Evolutionary conservation across 2,113 vertebrate genomes (phyloP).

Genomic region (Bostrychus sinensis): DNA sequence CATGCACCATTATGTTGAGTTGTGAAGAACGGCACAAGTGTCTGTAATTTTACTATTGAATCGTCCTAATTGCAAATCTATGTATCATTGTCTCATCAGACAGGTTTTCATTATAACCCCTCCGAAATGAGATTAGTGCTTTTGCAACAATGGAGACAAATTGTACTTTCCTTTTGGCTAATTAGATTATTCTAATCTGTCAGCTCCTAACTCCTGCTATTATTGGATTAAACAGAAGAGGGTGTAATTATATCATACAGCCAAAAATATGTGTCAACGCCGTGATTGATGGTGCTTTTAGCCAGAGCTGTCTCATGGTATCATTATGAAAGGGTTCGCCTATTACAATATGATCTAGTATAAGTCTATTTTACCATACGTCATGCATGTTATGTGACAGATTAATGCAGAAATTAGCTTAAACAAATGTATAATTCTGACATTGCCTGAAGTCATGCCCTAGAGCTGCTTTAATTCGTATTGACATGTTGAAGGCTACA

Average conservation of each 20-base stretch:
- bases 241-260: constrained; percentile 2
- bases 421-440: not conserved
- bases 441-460: not conserved
- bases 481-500: not conserved
- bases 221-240: constrained; percentile 2
- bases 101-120: constrained; percentile 1
- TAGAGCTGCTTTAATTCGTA: not conserved
- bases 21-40: constrained; percentile 5
- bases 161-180: constrained; percentile 13
- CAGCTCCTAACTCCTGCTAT: constrained; percentile 1
- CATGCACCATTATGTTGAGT: constrained; percentile 15
- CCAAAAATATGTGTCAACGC: not conserved
- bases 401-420: not conserved
- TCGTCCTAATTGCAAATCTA: constrained; percentile 51
- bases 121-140: constrained; percentile 34
- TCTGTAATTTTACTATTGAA: constrained; percentile 31
- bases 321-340: not conserved
- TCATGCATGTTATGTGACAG: not conserved
- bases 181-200: constrained; percentile 25
- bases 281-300: not conserved
- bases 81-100: constrained; percentile 36
- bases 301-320: not conserved
- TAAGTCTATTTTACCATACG: not conserved
- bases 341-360: too few relatives aligned
- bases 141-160: constrained; percentile 34